A percentile compares a stretch with the other conserved stretches of the same genome.
phyloP scores from a whole-genome alignment of 2,113 vertebrate genomes.

The Apeltes quadracus region DNA sequence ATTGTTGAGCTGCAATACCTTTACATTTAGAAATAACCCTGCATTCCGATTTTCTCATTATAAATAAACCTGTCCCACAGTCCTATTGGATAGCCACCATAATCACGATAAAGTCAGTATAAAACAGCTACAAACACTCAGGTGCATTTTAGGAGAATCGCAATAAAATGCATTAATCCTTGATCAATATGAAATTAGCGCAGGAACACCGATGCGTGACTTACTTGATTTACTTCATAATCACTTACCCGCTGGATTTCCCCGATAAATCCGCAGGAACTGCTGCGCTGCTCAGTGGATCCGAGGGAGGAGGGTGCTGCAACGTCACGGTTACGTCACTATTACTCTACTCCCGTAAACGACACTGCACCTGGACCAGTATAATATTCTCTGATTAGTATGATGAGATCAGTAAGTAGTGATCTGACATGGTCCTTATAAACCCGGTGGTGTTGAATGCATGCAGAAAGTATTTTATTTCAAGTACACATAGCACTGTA shows the following conservation, averaged over 20 bases:
- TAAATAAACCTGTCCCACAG: not conserved
- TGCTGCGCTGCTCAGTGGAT: not conserved
- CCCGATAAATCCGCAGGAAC: not conserved
- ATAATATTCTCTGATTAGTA: too few relatives aligned
- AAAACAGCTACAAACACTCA: not conserved
- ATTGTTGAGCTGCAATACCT: not conserved
- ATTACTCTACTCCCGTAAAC: not conserved
- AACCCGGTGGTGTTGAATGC: not conserved
- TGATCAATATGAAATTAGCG: not conserved
- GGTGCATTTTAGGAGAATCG: not conserved
- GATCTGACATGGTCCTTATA: not conserved
- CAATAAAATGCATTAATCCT: not conserved
- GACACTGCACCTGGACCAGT: not conserved
- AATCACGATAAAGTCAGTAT: not conserved
- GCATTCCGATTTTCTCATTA: too few relatives aligned
- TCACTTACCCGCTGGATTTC: conserved; percentile 30
- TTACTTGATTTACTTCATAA: not conserved
- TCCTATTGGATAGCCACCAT: not conserved
- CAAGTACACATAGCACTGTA: not conserved
- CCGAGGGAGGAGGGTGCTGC: conserved; percentile 8
- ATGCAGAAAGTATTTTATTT: too few relatives aligned
- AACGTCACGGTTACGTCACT: conserved; percentile 16
- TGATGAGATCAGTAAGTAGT: not conserved
- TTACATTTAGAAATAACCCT: too few relatives aligned
- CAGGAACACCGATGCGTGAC: too few relatives aligned